Conservation (phyloP, 1,140 invertebrate species). For the Leptinotarsa undecemlineata region DNA sequence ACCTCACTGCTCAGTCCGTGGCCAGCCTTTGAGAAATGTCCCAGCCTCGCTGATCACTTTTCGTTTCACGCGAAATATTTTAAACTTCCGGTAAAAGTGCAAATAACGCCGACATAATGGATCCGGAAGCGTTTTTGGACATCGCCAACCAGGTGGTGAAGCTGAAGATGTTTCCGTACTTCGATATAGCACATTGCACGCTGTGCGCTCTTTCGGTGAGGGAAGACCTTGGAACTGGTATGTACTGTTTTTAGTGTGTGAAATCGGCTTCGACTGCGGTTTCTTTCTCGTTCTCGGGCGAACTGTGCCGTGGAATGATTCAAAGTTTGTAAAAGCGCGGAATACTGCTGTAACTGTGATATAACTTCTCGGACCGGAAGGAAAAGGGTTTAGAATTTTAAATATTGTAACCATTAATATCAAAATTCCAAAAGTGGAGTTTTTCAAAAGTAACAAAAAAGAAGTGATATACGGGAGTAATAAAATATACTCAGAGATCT, state of each 20-base stretch:
- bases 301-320: no score
- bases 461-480: no score
- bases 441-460: no score
- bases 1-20: constrained; percentile 34
- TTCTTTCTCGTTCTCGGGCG: no score
- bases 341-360: no score
- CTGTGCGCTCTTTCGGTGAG: constrained; percentile 89
- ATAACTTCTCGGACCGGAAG: no score
- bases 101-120: constrained; percentile 65
- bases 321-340: no score
- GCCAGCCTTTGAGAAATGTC: constrained; percentile 38
- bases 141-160: constrained; percentile 98
- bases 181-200: constrained; percentile 94
- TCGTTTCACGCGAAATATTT: constrained; percentile 12
- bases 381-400: no score
- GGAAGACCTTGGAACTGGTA: constrained; percentile 92
- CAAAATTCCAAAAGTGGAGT: no score
- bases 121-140: constrained; percentile 96
- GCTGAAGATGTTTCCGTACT: constrained; percentile 99
- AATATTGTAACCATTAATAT: no score
- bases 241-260: constrained; percentile 49
- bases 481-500: no score
- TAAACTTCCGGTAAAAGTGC: neutral
- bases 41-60: constrained; percentile 32
- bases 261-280: no score